Conservation (phyloP, 2,888 invertebrate genomes). For the Drosophila niveifrons region DNA sequence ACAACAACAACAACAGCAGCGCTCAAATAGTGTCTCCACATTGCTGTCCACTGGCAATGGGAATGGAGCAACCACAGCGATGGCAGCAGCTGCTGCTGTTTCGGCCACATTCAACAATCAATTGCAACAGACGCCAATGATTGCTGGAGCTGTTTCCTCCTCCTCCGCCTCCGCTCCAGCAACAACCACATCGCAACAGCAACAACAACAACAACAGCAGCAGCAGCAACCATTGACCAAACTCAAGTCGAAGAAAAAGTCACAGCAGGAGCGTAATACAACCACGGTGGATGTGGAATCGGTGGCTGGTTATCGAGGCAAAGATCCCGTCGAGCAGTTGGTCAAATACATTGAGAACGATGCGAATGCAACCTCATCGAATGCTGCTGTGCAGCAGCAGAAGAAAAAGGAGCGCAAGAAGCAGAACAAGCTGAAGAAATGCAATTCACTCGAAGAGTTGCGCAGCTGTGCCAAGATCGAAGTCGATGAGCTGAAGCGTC, state of each 20-base stretch:
- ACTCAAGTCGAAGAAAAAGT: constrained; percentile 86
- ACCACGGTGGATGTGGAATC: constrained; percentile 86
- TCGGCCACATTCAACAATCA: constrained; percentile 67
- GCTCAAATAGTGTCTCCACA: constrained; percentile 60
- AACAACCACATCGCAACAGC: constrained; percentile 38
- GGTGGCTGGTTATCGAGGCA: constrained; percentile 92
- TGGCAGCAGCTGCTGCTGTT: constrained; percentile 66
- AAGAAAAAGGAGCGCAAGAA: constrained; percentile 86
- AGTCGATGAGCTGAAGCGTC: constrained; percentile 87
- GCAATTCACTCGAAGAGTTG: constrained; percentile 93
- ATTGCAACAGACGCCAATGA: constrained; percentile 48
- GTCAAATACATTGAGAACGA: constrained; percentile 92
- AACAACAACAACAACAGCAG: constrained; percentile 24
- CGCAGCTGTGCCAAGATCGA: constrained; percentile 90
- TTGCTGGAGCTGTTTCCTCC: constrained; percentile 22
- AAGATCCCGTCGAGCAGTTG: constrained; percentile 91
- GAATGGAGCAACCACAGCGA: constrained; percentile 62
- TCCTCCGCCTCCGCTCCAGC: too few species aligned
- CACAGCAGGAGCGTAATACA: constrained; percentile 86
- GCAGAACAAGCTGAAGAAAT: constrained; percentile 87
- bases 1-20: constrained; percentile 36
- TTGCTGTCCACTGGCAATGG: constrained; percentile 54
- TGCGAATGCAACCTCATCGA: not conserved
- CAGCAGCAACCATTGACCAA: constrained; percentile 61
- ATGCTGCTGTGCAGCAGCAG: constrained; percentile 55